Conservation (phyloP, 2,888 invertebrate genomes). For the Pachydiplax longipennis region DNA sequence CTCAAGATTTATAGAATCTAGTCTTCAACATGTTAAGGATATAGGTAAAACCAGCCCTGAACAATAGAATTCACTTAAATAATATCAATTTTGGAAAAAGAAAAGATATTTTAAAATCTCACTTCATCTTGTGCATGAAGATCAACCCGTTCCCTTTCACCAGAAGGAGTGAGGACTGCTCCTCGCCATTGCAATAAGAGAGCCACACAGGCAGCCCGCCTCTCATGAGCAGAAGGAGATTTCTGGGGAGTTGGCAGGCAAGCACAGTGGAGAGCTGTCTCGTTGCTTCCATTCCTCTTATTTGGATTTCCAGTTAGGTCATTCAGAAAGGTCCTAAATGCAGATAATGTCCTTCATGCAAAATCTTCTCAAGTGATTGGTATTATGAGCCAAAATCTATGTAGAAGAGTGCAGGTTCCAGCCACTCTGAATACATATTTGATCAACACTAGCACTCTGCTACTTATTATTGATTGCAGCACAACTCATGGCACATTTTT, state of each 20-base stretch:
- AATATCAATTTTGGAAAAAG: too few species aligned
- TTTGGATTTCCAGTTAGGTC: conserved; percentile 73
- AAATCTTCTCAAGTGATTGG: too few species aligned
- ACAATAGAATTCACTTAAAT: too few species aligned
- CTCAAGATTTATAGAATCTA: too few species aligned
- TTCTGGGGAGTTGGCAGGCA: conserved; percentile 61
- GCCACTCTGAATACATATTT: too few species aligned
- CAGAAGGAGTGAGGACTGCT: conserved; percentile 61
- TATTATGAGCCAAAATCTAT: too few species aligned
- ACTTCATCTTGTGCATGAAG: conserved; percentile 69
- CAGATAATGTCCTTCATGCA: not conserved
- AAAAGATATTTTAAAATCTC: conserved; percentile 48
- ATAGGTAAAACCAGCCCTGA: too few species aligned
- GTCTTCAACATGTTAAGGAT: too few species aligned
- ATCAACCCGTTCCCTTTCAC: conserved; percentile 67
- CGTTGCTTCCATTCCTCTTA: conserved; percentile 70
- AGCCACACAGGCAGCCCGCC: conserved; percentile 68
- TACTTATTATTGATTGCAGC: too few species aligned
- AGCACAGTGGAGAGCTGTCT: conserved; percentile 70
- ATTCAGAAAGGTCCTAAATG: conserved; percentile 66
- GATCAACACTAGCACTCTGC: too few species aligned
- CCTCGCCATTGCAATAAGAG: conserved; percentile 71
- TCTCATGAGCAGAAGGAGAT: conserved; percentile 64
- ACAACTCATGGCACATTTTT: too few species aligned
- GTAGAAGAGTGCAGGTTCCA: too few species aligned